Base-by-base conservation (phyloP, 2,113 vertebrate species). In the Cyphomyrus plagiostoma region DNA sequence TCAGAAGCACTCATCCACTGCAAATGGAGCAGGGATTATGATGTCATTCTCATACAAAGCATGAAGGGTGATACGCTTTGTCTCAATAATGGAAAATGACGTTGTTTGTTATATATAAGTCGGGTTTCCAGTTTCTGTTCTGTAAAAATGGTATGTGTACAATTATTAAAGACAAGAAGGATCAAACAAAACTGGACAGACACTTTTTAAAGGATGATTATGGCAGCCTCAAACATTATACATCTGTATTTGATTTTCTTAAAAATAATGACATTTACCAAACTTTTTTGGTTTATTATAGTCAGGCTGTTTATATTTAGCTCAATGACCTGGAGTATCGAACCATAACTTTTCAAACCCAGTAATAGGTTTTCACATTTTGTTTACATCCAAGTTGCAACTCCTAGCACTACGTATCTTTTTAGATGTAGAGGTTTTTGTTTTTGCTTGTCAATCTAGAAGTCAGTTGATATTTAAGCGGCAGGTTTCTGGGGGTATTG, bases 1-100 rank as follows among this genome's bases (percentile, higher is more conserved):
- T 88, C 56, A 89, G 49, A 62, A 49, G 84, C 52, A 45, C 70
- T 85, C 87, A 74, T n/a, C 82, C 21, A 84, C 45, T 84, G 23
- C 82, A 84, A 46, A 84, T 84, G 45, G 45, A 49, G 82, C 82
- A 84, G 45, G 82, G 39, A 48, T 84, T 15, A 45, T 84, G 82
- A 84, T 48, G 45, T 84, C 39, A 84, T 84, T 84, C 26, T 49
- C 30, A 35, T 30, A 17, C 19, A 30, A 48, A 15, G 49, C 42
- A 46, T 13, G 42, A 50, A n/a, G 84, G n/a, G 48, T n/a, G 19
- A 52, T 84, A 84, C 0, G 45, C 42, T 48, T 84, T 84, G 19
- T 48, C 7, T 84, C 39, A 48, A 84, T 48, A 23, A 84, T 46
- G 21, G 39, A 46, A 84, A 84, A 48, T 84, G 42, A 70, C n/a